Evolutionary conservation across 2,113 vertebrate species (phyloP), one percentile per base, ranked within the genome.

Genomic region (Cyanoderma ruficeps): DNA sequence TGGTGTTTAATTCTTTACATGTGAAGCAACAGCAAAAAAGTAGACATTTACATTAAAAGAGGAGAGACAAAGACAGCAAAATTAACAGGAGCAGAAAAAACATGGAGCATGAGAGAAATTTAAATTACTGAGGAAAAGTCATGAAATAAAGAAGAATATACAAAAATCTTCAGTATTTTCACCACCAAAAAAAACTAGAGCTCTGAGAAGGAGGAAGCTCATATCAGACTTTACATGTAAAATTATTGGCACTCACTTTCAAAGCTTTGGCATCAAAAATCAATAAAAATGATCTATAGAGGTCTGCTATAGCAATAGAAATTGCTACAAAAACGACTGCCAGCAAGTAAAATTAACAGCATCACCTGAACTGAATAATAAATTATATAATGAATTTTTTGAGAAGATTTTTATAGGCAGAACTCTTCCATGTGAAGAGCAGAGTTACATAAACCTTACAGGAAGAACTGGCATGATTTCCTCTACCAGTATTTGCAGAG

Each of bases 301-400:
- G 61, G 4, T 42, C 50, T 90, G 53, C 23, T 57, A 60, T 21
- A 74, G 49, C 30, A 68, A 50, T 47, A 71, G 27, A 76, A 96
- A 94, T 95, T 87, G 90, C 82, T 95, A 83, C 27, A 90, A 65
- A 94, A 93, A 94, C 1, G 14, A 75, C 33, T 72, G 20, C 14
- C 44, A 92, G 76, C 27, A 70, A 86, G 65, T 67, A 94, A 96
- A 96, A 97, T 95, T 90, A 97, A 69, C 21, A 91, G 57, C 56
- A 85, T 70, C 42, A 84, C 82, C 90, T 94, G 57, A 96, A 92
- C 68, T 71, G 25, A 47, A 70, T 33, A 94, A 50, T 39, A 95
- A 96, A 81, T 83, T 82, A 89, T 44, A 77, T 88, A 93, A 67
- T 83, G 52, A 95, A 83, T 24, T 59, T 18, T 71, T 75, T 82